Percentiles rank a stretch among this genome's conserved stretches.
phyloP scores from a whole-genome alignment of 2,888 invertebrate species.

The Tiphia femorata region DNA sequence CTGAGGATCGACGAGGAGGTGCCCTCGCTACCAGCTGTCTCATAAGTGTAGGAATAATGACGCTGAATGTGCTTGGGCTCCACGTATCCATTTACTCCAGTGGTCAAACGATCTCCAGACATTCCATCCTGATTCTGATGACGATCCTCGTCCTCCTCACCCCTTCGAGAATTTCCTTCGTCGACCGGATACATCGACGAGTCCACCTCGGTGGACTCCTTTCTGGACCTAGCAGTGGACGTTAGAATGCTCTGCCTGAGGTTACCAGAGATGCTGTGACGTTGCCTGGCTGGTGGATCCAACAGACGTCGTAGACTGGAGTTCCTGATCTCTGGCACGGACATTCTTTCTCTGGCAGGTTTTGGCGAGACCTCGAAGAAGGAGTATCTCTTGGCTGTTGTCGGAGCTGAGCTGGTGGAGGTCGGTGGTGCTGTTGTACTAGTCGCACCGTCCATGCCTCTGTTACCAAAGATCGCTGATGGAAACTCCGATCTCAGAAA shows the following conservation, averaged over 20 bases:
- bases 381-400: neutral
- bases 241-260: constrained; percentile 45
- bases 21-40: constrained; percentile 43
- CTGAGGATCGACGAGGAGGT: constrained; percentile 38
- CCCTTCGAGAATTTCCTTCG: constrained; percentile 12
- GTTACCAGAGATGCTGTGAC: constrained; percentile 61
- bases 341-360: constrained; percentile 57
- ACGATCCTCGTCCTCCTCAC: constrained; percentile 1
- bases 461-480: neutral
- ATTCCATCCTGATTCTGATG: neutral
- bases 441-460: neutral
- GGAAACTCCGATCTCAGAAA: constrained; percentile 31
- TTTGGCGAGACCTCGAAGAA: constrained; percentile 14
- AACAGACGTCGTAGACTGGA: constrained; percentile 58
- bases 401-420: neutral
- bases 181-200: constrained; percentile 35
- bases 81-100: neutral
- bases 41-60: constrained; percentile 64
- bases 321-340: constrained; percentile 63
- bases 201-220: constrained; percentile 38
- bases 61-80: constrained; percentile 59
- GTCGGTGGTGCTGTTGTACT: constrained; percentile 1
- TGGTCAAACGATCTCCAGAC: neutral
- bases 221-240: constrained; percentile 36
- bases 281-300: constrained; percentile 59